phyloP scores from a whole-genome alignment of 2,113 vertebrate species.

The Oreocharis arfaki region DNA sequence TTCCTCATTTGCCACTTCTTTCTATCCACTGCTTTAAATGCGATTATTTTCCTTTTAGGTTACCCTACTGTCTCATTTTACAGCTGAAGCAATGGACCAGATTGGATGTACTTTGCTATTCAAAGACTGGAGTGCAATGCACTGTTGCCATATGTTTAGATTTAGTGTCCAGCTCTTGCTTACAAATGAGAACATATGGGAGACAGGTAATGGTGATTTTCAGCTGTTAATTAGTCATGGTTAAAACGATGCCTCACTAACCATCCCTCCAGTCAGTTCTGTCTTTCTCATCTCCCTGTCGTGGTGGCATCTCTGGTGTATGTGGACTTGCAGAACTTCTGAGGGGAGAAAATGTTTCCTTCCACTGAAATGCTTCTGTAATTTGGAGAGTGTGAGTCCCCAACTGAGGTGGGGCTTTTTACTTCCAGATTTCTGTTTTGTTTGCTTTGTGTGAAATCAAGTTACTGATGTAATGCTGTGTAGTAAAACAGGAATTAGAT shows the following conservation, averaged over 20 bases:
- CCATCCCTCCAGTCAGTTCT: background rate
- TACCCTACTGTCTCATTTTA: background rate
- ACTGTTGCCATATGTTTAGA: conserved; percentile 36
- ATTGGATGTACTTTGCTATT: conserved; percentile 11
- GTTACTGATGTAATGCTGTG: background rate
- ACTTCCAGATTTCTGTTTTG: background rate
- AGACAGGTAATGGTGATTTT: conserved; percentile 45
- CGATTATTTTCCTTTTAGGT: background rate
- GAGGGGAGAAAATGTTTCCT: rapidly evolving
- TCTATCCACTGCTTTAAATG: background rate
- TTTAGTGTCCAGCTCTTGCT: conserved; percentile 8
- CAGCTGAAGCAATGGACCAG: background rate
- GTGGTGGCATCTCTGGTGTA: background rate
- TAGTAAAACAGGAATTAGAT: background rate
- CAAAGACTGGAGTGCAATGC: background rate
- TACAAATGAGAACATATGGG: conserved; percentile 33
- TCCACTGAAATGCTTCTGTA: background rate
- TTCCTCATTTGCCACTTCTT: background rate
- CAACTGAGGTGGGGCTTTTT: background rate
- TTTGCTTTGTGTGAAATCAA: background rate
- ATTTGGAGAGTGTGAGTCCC: background rate
- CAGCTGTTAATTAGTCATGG: conserved; percentile 6
- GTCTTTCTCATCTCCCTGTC: background rate
- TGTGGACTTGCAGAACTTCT: background rate
- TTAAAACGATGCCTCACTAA: background rate